phyloP scores from a whole-genome alignment of 2,113 vertebrate species.

The Larimichthys crocea region DNA sequence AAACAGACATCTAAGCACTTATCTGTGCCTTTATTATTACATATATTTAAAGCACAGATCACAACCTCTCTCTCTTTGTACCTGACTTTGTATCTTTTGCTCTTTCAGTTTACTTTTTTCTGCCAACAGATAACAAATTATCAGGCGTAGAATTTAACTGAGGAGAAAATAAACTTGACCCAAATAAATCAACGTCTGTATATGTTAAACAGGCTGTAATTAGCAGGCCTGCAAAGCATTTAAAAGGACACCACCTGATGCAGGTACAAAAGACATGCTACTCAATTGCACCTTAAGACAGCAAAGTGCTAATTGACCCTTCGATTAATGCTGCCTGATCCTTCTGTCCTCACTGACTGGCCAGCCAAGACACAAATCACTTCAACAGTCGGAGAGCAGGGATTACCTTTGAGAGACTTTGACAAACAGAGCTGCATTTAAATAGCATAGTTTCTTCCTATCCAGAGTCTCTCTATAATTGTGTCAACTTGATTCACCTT shows the following conservation, averaged over 20 bases:
- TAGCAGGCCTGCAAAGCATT: slow-evolving; percentile 18
- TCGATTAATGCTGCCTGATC: slow-evolving; percentile 57
- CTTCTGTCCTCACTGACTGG: neutral
- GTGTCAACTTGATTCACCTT: neutral
- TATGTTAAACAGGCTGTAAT: slow-evolving; percentile 37
- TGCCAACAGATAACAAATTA: slow-evolving; percentile 34
- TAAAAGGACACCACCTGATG: slow-evolving; percentile 54
- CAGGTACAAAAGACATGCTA: neutral
- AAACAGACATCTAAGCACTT: too few relatives aligned
- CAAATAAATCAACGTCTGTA: slow-evolving; percentile 21
- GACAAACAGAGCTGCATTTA: slow-evolving; percentile 45
- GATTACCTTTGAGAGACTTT: slow-evolving; percentile 44
- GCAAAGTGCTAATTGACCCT: neutral
- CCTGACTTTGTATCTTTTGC: neutral
- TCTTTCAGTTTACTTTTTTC: neutral
- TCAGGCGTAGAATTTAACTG: slow-evolving; percentile 16
- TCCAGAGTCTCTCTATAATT: neutral
- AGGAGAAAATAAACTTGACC: slow-evolving; percentile 26
- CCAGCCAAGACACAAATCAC: slow-evolving; percentile 11
- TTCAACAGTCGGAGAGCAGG: neutral
- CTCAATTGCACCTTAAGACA: neutral
- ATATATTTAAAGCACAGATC: neutral
- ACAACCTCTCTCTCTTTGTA: neutral
- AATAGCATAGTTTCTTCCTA: slow-evolving; percentile 15
- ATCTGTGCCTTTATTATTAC: neutral